Conservation (phyloP, 2,797 vertebrate genomes). For the Lophius americanus region DNA sequence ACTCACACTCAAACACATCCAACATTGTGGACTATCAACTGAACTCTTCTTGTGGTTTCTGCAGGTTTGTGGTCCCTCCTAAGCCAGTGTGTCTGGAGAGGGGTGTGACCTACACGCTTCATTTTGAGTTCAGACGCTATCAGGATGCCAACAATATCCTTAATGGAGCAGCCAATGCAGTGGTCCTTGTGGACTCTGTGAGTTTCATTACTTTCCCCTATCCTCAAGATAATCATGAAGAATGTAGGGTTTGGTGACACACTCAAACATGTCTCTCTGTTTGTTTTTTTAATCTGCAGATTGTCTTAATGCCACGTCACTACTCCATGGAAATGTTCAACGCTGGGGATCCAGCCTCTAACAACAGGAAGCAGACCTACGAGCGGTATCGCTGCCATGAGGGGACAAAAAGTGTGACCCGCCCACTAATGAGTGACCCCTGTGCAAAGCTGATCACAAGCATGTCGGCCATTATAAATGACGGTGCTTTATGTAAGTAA, state of each 20-base stretch:
- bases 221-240: not conserved
- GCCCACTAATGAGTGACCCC: slow-evolving; percentile 81
- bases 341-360: slow-evolving; percentile 83
- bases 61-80: slow-evolving; percentile 86
- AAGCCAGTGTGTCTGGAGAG: slow-evolving; percentile 90
- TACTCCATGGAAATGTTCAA: slow-evolving; percentile 94
- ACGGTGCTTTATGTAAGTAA: slow-evolving; percentile 88
- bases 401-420: slow-evolving; percentile 80
- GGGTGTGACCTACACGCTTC: slow-evolving; percentile 87
- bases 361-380: slow-evolving; percentile 85
- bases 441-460: slow-evolving; percentile 90
- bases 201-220: slow-evolving; percentile 46
- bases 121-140: slow-evolving; percentile 88
- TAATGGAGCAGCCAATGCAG: slow-evolving; percentile 66
- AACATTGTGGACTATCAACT: not conserved
- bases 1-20: slow-evolving; percentile 4
- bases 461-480: slow-evolving; percentile 89
- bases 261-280: not conserved
- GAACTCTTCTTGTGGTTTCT: slow-evolving; percentile 27
- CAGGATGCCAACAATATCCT: slow-evolving; percentile 78
- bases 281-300: slow-evolving; percentile 65
- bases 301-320: slow-evolving; percentile 89
- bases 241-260: not conserved
- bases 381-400: slow-evolving; percentile 92
- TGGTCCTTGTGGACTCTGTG: slow-evolving; percentile 93